These are phyloP conservation scores for Epizoanthus rinbou DNA, from an alignment of 92 coral and sea anemone genomes.

Conservation along the genomic window DNA sequence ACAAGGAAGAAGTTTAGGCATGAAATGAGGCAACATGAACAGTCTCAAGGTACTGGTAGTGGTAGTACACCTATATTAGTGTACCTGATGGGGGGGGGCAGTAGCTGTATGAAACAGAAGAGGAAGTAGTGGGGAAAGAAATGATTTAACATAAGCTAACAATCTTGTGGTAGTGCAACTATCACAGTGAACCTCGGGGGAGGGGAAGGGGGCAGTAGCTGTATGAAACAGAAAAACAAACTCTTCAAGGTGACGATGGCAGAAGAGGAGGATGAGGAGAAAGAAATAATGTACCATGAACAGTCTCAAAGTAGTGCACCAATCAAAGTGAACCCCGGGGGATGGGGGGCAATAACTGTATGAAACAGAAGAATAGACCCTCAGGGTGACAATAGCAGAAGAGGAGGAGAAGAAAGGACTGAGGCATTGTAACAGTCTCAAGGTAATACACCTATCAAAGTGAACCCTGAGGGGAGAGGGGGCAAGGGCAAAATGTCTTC, in stretches of 20 bases:
- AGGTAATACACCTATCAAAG: no score
- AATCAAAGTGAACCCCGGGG: neutral
- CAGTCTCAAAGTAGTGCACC: slow-evolving; percentile 11
- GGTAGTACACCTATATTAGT: no score
- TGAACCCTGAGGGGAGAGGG: neutral
- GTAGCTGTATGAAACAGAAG: slow-evolving; percentile 77
- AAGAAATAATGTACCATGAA: slow-evolving; percentile 66
- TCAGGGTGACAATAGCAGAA: slow-evolving; percentile 87
- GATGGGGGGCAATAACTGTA: slow-evolving; percentile 50
- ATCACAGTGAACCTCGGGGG: neutral
- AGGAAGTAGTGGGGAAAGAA: no score
- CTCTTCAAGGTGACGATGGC: slow-evolving; percentile 87
- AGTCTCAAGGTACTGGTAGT: slow-evolving; percentile 15
- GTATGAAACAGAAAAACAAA: slow-evolving; percentile 88
- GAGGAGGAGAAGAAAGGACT: slow-evolving; percentile 72
- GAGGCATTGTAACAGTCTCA: no score
- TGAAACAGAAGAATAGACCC: slow-evolving; percentile 85
- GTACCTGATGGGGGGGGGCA: neutral
- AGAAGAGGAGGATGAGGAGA: slow-evolving; percentile 95
- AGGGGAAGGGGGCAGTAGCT: slow-evolving; percentile 19
- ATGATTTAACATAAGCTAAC: no score
- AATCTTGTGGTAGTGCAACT: no score
- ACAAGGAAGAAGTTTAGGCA: slow-evolving; percentile 67
- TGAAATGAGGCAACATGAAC: slow-evolving; percentile 72
- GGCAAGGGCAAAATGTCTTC: no score